Percentiles rank a stretch among this genome's conserved stretches.
Conservation (phyloP, 2,888 invertebrate species). For the Epinotia ramella region DNA sequence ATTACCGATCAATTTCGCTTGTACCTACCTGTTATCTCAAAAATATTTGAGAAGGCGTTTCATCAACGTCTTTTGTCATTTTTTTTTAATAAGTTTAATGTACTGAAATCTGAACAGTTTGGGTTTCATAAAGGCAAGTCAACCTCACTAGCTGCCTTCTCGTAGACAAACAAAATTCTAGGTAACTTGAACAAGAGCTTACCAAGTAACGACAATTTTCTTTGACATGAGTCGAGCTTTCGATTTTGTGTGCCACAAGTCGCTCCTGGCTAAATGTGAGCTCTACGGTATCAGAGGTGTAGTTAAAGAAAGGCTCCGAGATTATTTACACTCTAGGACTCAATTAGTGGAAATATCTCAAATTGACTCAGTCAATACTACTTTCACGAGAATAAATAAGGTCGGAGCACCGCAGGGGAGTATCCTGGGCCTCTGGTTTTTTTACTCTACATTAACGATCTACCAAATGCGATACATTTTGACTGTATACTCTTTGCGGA, state of each 20-base stretch:
- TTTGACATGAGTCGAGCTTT: constrained; percentile 18
- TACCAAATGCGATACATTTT: too few relatives aligned
- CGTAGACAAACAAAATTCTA: constrained; percentile 5
- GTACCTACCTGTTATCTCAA: not conserved
- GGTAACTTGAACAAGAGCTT: not conserved
- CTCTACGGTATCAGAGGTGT: not conserved
- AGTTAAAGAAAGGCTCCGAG: not conserved
- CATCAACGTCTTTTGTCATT: not conserved
- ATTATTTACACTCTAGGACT: not conserved
- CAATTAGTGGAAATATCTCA: too few relatives aligned
- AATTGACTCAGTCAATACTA: too few relatives aligned
- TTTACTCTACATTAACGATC: too few relatives aligned
- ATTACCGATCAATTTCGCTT: too few relatives aligned
- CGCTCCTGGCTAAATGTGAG: constrained; percentile 16
- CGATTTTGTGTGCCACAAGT: constrained; percentile 20
- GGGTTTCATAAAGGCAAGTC: not conserved
- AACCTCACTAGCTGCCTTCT: not conserved
- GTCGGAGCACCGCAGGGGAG: too few relatives aligned
- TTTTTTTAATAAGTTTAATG: constrained; percentile 3
- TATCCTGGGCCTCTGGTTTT: too few relatives aligned
- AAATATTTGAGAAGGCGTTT: not conserved
- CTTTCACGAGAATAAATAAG: too few relatives aligned
- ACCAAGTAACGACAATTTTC: not conserved
- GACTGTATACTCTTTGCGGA: too few relatives aligned
- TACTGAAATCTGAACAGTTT: not conserved